phyloP scores from a whole-genome alignment of 2,113 vertebrate genomes.

The Climacteris rufus region DNA sequence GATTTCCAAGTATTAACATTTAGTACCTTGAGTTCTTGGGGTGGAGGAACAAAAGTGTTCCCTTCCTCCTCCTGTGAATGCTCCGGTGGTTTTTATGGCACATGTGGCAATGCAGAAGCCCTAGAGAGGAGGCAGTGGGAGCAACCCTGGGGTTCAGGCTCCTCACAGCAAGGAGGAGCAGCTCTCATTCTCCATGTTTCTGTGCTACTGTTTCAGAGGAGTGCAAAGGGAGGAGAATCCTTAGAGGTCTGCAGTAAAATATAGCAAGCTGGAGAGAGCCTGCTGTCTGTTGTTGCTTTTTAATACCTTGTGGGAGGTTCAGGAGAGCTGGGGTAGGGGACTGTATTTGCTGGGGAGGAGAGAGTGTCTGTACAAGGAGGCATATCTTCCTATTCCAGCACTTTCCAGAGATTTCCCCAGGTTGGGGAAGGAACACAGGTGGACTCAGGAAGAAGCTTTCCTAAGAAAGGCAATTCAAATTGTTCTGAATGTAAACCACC shows the following conservation, averaged over 20 bases:
- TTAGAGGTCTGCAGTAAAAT: not conserved
- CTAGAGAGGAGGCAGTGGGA: accelerated
- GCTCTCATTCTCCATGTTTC: not conserved
- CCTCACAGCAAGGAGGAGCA: not conserved
- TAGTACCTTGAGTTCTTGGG: slow-evolving; percentile 40
- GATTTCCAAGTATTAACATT: slow-evolving; percentile 57
- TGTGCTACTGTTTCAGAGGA: not conserved
- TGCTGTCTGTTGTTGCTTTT: slow-evolving; percentile 3
- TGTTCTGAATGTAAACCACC: not conserved
- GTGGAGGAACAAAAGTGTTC: slow-evolving; percentile 3
- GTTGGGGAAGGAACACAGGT: not conserved
- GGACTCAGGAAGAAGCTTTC: not conserved
- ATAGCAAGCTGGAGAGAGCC: not conserved
- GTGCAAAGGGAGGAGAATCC: not conserved
- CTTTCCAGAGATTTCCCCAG: not conserved
- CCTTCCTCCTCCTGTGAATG: not conserved
- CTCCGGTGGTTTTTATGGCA: not conserved
- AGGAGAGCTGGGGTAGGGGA: not conserved
- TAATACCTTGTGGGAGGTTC: not conserved
- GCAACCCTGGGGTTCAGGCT: not conserved
- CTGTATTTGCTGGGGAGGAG: not conserved
- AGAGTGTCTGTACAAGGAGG: not conserved
- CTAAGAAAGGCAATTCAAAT: not conserved
- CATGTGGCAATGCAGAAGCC: not conserved
- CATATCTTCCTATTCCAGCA: not conserved